These are phyloP conservation scores for Rhagophthalmus giganteus DNA, from an alignment of 2,888 invertebrate species.

Conservation along the genomic window DNA sequence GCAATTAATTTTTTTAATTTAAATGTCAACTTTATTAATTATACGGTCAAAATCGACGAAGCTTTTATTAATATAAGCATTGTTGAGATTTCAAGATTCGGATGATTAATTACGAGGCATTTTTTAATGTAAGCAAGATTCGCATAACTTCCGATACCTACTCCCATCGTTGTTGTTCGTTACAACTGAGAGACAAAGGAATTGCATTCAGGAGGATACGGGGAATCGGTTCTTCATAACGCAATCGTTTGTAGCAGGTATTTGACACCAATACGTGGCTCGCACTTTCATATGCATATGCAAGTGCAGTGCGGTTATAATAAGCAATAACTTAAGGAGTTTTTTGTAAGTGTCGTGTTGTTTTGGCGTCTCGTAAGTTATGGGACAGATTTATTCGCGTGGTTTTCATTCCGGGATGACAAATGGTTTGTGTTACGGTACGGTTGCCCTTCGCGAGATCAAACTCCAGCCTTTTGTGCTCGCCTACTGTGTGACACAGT, in stretches of 20 bases:
- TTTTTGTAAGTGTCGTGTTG: constrained; percentile 53
- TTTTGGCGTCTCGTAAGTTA: constrained; percentile 53
- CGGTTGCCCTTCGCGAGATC: constrained; percentile 33
- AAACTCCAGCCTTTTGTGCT: constrained; percentile 38
- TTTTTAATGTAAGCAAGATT: too few relatives aligned
- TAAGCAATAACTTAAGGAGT: constrained; percentile 53
- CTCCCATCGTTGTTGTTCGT: neutral
- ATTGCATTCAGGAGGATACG: neutral
- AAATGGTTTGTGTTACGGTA: constrained; percentile 44
- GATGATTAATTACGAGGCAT: too few relatives aligned
- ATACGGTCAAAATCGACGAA: too few relatives aligned
- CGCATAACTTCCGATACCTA: too few relatives aligned
- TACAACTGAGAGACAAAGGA: neutral
- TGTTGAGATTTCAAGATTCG: too few relatives aligned
- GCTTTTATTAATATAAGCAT: too few relatives aligned
- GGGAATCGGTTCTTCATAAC: constrained; percentile 3
- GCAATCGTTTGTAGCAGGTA: constrained; percentile 18
- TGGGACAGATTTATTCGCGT: constrained; percentile 53
- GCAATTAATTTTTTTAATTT: too few relatives aligned
- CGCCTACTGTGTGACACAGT: constrained; percentile 44
- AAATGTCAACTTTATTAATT: too few relatives aligned
- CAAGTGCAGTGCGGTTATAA: constrained; percentile 46
- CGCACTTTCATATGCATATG: constrained; percentile 28
- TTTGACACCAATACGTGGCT: constrained; percentile 26
- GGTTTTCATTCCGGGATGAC: constrained; percentile 49